Evolutionary conservation across 2,797 vertebrate genomes (phyloP).

Genomic region (Danio tinwini): DNA sequence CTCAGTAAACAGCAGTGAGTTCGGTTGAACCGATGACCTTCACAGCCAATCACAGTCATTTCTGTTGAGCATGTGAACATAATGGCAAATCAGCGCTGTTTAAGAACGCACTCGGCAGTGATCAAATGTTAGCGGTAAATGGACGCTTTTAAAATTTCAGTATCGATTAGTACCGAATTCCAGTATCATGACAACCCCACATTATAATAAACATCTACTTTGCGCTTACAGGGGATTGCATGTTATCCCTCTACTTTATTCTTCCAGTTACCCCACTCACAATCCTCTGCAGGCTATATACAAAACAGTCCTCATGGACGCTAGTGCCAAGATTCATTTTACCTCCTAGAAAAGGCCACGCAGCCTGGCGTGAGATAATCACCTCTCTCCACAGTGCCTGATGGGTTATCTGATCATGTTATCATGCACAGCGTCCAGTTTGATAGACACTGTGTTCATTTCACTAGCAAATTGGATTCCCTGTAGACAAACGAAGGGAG

Average conservation of each 20-base stretch:
- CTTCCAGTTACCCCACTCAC: background rate
- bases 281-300: slow-evolving; percentile 2
- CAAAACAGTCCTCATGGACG: background rate
- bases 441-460: slow-evolving; percentile 47
- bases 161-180: too few relatives aligned
- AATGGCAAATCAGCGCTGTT: too few relatives aligned
- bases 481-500: slow-evolving; percentile 49
- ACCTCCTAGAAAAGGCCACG: slow-evolving; percentile 16
- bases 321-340: slow-evolving; percentile 16
- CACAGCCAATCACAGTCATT: too few relatives aligned
- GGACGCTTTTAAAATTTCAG: too few relatives aligned
- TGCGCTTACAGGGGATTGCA: background rate
- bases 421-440: slow-evolving; percentile 42
- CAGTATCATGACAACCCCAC: too few relatives aligned
- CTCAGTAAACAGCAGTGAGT: too few relatives aligned
- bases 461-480: slow-evolving; percentile 56
- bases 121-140: too few relatives aligned
- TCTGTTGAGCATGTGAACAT: too few relatives aligned
- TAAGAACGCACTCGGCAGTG: too few relatives aligned
- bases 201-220: too few relatives aligned
- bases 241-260: slow-evolving; percentile 6
- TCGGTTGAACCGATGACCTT: too few relatives aligned
- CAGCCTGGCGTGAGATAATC: slow-evolving; percentile 48
- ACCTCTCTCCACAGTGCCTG: slow-evolving; percentile 39
- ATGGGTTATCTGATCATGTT: slow-evolving; percentile 55